Percentiles rank a stretch among this genome's conserved stretches.
Evolutionary conservation across 2,888 invertebrate species (phyloP).

Genomic region (Melanostoma scalare): DNA sequence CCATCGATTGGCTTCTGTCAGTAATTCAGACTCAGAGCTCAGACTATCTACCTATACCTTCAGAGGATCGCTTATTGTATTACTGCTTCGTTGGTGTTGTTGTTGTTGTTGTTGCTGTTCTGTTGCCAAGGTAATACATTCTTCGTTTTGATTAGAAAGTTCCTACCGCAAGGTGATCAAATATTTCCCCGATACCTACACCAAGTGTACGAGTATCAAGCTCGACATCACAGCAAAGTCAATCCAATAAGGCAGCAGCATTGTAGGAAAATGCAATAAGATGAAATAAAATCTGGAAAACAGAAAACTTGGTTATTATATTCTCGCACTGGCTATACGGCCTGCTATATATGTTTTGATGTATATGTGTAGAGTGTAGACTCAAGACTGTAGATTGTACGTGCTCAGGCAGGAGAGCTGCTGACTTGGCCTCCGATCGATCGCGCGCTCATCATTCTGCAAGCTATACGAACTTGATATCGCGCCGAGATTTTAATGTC

Average conservation of each 20-base stretch:
- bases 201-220: constrained; percentile 12
- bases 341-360: background rate
- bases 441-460: constrained; percentile 46
- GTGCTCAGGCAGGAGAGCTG: constrained; percentile 9
- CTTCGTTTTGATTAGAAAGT: constrained; percentile 69
- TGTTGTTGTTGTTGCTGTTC: constrained; percentile 21
- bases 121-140: constrained; percentile 47
- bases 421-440: constrained; percentile 28
- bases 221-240: constrained; percentile 11
- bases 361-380: constrained; percentile 2
- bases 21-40: constrained; percentile 32
- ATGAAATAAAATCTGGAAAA: constrained; percentile 66
- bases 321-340: constrained; percentile 35
- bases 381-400: background rate
- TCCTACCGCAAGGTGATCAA: constrained; percentile 77
- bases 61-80: constrained; percentile 48
- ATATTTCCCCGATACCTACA: constrained; percentile 64
- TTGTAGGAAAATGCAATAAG: constrained; percentile 56
- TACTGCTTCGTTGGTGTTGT: constrained; percentile 18
- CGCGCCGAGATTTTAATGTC: constrained; percentile 78
- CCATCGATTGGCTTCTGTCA: constrained; percentile 67
- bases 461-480: constrained; percentile 63
- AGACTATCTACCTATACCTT: background rate
- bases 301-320: constrained; percentile 51
- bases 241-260: constrained; percentile 29